Conservation (phyloP, 2,113 vertebrate species). For the Misgurnus mizolepis region DNA sequence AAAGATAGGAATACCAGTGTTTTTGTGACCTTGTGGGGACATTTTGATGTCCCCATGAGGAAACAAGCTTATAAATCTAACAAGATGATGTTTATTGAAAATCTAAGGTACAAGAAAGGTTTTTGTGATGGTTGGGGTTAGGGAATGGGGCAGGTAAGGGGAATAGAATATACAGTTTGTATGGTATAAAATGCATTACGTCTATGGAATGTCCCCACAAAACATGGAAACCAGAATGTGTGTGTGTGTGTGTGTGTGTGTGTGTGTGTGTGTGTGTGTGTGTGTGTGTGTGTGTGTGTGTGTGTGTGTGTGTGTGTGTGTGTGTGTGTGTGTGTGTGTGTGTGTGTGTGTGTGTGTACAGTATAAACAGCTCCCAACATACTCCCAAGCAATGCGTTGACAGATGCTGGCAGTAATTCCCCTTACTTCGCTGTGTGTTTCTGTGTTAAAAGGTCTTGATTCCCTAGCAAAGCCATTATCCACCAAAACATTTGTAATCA, state of each 20-base stretch:
- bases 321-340: constrained; percentile 2
- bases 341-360: not conserved
- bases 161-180: no score
- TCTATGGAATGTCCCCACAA: no score
- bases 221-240: no score
- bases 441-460: constrained; percentile 30
- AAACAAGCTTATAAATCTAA: no score
- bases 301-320: constrained; percentile 1
- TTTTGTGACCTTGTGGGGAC: no score
- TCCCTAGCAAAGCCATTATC: constrained; percentile 18
- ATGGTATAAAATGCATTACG: no score
- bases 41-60: no score
- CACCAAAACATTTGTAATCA: constrained; percentile 13
- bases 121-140: no score
- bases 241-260: constrained; percentile 8
- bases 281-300: not conserved
- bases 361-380: not conserved
- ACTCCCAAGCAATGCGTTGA: constrained; percentile 15
- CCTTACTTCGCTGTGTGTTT: constrained; percentile 26
- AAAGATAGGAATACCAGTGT: no score
- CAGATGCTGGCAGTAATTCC: constrained; percentile 30
- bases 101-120: no score
- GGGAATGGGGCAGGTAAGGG: no score
- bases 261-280: constrained; percentile 1
- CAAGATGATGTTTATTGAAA: no score